Evolutionary conservation across 1,140 invertebrate genomes (phyloP).

Genomic region (Leptinotarsa defecta): DNA sequence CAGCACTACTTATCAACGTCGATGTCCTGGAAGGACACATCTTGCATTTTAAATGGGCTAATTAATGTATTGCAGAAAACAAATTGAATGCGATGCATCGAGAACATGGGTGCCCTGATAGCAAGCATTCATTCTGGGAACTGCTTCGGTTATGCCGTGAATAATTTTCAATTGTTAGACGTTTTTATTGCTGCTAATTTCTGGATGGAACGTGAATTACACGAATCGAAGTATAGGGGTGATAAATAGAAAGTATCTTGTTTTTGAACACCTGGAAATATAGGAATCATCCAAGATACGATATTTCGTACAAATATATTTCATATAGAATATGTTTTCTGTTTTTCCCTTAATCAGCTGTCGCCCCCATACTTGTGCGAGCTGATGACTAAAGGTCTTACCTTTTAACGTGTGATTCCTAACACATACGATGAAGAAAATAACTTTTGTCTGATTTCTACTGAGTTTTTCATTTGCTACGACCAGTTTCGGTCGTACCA

Average conservation of each 20-base stretch:
- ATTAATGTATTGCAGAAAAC: conserved; percentile 25
- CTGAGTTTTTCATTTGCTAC: too few relatives aligned
- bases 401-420: too few relatives aligned
- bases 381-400: too few relatives aligned
- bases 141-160: not conserved
- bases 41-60: conserved; percentile 26
- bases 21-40: conserved; percentile 21
- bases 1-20: conserved; percentile 26
- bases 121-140: conserved; percentile 14
- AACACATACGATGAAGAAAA: too few relatives aligned
- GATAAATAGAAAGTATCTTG: not conserved
- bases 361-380: too few relatives aligned
- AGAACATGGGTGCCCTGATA: conserved; percentile 25
- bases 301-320: too few relatives aligned
- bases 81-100: conserved; percentile 21
- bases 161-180: not conserved
- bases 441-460: too few relatives aligned
- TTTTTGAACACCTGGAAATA: not conserved
- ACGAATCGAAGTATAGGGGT: not conserved
- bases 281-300: too few relatives aligned
- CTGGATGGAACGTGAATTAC: not conserved
- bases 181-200: not conserved
- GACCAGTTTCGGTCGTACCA: too few relatives aligned
- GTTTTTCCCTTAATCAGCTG: too few relatives aligned
- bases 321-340: too few relatives aligned